A percentile compares a stretch with the other conserved stretches of the same genome.
Evolutionary conservation across 2,888 invertebrate genomes (phyloP).

Genomic region (Hirtodrosophila alboralis): DNA sequence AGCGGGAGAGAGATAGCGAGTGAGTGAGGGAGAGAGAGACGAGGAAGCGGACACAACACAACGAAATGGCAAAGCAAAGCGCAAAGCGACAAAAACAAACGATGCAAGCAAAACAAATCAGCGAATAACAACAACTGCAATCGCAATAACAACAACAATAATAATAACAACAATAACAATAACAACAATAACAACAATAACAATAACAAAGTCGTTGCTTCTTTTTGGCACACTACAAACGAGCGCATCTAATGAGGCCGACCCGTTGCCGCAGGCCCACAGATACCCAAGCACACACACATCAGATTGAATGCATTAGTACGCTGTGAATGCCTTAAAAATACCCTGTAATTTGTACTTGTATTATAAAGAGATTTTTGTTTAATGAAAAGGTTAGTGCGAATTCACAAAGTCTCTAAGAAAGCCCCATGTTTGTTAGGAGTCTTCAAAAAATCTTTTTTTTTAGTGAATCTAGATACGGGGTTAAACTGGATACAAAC

Average conservation of each 20-base stretch:
- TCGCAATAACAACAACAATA: constrained; percentile 7
- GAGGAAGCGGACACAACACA: constrained; percentile 10
- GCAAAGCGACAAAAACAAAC: constrained; percentile 59
- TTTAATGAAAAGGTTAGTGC: too few species aligned
- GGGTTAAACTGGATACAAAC: too few species aligned
- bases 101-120: constrained; percentile 68
- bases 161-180: too few species aligned
- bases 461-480: too few species aligned
- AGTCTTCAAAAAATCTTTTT: too few species aligned
- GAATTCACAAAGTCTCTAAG: too few species aligned
- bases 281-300: constrained; percentile 30
- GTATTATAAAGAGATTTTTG: too few species aligned
- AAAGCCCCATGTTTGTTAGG: too few species aligned
- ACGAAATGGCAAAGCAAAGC: constrained; percentile 58
- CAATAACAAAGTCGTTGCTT: constrained; percentile 39
- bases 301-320: background rate
- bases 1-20: background rate
- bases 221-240: constrained; percentile 60
- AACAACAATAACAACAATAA: constrained; percentile 1
- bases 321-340: background rate
- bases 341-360: constrained; percentile 38
- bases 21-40: background rate
- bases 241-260: constrained; percentile 71
- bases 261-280: constrained; percentile 40
- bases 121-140: constrained; percentile 51